Evolutionary conservation across 1,140 invertebrate species (phyloP), one percentile per base, ranked within the genome.

Genomic region (Drosophila lowei): DNA sequence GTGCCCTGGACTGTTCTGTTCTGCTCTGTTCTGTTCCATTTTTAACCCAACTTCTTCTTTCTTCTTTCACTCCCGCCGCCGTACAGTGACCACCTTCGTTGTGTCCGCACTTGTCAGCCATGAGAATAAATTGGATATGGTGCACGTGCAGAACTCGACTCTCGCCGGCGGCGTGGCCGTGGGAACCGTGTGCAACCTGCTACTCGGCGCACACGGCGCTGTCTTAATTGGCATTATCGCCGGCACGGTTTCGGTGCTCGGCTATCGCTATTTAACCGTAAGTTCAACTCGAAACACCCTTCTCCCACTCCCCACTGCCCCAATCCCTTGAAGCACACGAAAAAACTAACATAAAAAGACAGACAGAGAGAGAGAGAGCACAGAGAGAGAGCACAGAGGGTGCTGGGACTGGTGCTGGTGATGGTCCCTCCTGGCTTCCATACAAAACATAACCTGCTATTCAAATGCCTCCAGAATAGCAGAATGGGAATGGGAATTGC

Each of bases 111-210:
- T 96, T 16, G 93, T 97, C n/a, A 95, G 94, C 75, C 93, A 94
- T 47, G 93, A 96, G 52, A 95, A 95, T 74, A 97, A 96, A 92
- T 96, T 98, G 77, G 95, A 96, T 81, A 97, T 98, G 96, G 96
- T 97, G 11, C 97, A 98, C 92, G 93, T 98, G 30, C 97, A 98
- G 92, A 98, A 98, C 92, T 95, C 97, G 16, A 97, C 96, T 2
- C 89, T 98, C n/a, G 96, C 97, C 42, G 96, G 96, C 44, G 95
- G 95, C 9, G 89, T 91, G 62, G 92, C 92, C 50, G 92, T 94
- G 28, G 94, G 94, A 5, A 93, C 94, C 11, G 92, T 94, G 44
- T 94, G 93, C 63, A 96, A 97, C 92, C 93, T 99, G 93, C 95
- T 97, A 92, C 93, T 98, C n/a, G 92, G 95, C 49, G 96, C 98